These are phyloP conservation scores for Chondrilla cf. caribensis DNA, from an alignment of 37 sponge, comb jelly and placozoan species.

Conservation along the genomic window DNA sequence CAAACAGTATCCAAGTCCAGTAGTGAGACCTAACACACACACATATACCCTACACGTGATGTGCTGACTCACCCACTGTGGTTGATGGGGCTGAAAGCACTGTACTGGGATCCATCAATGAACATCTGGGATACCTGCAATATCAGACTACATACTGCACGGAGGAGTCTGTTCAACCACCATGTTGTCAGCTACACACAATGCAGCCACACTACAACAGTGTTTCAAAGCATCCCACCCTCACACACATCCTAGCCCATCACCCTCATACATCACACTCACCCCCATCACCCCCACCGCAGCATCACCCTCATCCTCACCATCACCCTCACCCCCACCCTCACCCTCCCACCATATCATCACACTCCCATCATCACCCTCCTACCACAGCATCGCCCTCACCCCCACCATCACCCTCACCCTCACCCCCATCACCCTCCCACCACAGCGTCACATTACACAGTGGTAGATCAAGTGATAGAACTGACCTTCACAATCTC, in stretches of 20 bases:
- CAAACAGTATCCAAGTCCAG: too few relatives aligned
- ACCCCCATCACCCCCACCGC: too few relatives aligned
- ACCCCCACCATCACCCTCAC: not conserved
- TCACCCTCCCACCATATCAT: too few relatives aligned
- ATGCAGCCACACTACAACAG: too few relatives aligned
- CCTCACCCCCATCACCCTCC: not conserved
- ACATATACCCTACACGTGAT: not conserved
- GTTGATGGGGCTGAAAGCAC: constrained; percentile 12
- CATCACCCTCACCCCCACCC: too few relatives aligned
- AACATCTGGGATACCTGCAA: constrained; percentile 30
- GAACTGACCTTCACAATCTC: constrained; percentile 50
- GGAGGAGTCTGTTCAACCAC: not conserved
- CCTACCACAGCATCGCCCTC: too few relatives aligned
- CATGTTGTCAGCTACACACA: not conserved
- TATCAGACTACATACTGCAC: not conserved
- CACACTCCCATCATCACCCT: too few relatives aligned
- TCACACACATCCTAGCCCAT: too few relatives aligned
- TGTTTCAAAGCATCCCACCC: too few relatives aligned
- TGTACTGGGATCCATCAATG: constrained; percentile 24
- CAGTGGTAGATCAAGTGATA: not conserved
- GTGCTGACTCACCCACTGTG: constrained; percentile 27
- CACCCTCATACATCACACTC: too few relatives aligned
- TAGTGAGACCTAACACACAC: not conserved
- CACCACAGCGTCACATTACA: too few relatives aligned
- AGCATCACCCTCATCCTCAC: too few relatives aligned